phyloP scores from a whole-genome alignment of 2,797 vertebrate species.

The Cyclopterus lumpus region DNA sequence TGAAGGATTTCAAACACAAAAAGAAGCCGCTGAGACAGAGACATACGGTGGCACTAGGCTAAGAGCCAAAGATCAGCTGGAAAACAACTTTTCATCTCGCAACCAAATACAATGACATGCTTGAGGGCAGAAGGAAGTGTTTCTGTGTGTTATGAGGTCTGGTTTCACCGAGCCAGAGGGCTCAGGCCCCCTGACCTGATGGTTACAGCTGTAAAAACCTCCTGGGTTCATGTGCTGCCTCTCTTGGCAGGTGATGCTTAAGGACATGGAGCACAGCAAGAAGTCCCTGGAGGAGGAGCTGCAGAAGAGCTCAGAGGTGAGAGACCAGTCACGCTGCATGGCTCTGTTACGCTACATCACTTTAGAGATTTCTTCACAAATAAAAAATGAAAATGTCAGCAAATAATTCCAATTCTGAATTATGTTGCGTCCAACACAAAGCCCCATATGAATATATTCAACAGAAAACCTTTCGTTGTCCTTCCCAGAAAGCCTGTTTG shows the following conservation, averaged over 20 bases:
- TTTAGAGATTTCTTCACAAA: neutral
- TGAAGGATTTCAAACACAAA: neutral
- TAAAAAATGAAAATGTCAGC: neutral
- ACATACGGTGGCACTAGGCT: neutral
- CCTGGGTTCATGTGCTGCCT: conserved; percentile 31
- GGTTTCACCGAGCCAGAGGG: neutral
- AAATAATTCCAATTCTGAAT: no score
- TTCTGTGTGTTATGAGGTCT: neutral
- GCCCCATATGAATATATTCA: neutral
- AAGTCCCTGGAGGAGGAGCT: conserved; percentile 88
- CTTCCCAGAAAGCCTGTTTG: conserved; percentile 83
- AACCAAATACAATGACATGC: neutral
- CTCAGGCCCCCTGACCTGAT: neutral
- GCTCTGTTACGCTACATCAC: neutral
- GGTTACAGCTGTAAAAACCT: neutral
- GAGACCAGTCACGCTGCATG: neutral
- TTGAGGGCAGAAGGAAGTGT: neutral
- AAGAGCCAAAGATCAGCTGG: neutral
- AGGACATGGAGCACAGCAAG: conserved; percentile 88
- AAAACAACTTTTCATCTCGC: neutral
- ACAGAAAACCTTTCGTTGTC: neutral
- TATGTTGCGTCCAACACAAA: neutral
- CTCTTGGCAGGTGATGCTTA: conserved; percentile 84
- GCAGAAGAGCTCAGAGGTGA: conserved; percentile 88
- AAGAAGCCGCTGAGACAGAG: neutral